Evolutionary conservation across 23 tunicate genomes (phyloP), one percentile per base, ranked within the genome.

Genomic region (Ascidia mentula): DNA sequence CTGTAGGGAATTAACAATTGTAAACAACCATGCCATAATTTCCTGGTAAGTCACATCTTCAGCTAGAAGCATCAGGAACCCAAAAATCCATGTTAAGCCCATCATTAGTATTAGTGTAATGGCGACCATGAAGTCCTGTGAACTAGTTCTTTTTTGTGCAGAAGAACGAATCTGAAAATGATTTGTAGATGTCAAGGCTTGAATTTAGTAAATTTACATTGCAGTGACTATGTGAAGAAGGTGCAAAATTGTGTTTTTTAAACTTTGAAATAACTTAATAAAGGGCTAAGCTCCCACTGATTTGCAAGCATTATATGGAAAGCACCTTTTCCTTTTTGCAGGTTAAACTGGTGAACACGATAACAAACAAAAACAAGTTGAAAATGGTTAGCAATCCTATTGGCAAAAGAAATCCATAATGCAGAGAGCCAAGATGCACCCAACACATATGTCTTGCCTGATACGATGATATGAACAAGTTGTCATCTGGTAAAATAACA

Each of bases 11-110:
- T 83, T 72, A 18, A 76, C 82, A 6, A 87, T 37, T 26, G 91
- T 83, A 60, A 87, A 87, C 20, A 78, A 61, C 71, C 84, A 71
- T 6, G 73, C 77, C 37, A 87, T 32, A 8, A 80, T 69, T 39
- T 37, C 78, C 28, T 74, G 40, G 4, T 61, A 24, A 7, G 40
- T 22, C 3, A 46, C 77, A 69, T 81, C 37, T 81, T 59, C 72
- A 13, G 91, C 38, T n/a, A 87, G 22, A 18, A 87, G 69, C 78
- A 87, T 77, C 36, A 87, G 36, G 37, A 38, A 89, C n/a, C 88
- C 95, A 65, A 89, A 89, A 18, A 79, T 39, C 95, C 95, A 89
- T 17, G 95, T 80, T n/a, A 89, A 61, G 37, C 95, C 95, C 65
- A 84, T 81, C 38, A 82, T 60, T 71, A 83, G 46, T 17, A 80